A percentile compares a stretch with the other conserved stretches of the same genome.
phyloP scores from a whole-genome alignment of 2,113 vertebrate genomes.

The Ranitomeya variabilis region DNA sequence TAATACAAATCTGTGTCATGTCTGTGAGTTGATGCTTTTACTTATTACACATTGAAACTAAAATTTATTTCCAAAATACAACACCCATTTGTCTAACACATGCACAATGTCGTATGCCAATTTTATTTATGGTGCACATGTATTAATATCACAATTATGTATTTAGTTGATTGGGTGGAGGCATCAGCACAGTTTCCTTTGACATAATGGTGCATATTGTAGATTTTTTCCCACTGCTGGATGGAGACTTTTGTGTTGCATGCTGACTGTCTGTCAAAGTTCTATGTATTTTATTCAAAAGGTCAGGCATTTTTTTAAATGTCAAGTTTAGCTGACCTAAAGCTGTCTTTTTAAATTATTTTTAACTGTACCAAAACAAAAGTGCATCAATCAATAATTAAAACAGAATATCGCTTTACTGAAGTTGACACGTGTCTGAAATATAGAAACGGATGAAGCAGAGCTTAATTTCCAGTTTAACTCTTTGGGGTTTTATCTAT shows the following conservation, averaged over 20 bases:
- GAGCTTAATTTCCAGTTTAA: neutral
- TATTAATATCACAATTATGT: neutral
- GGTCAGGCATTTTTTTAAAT: conserved; percentile 57
- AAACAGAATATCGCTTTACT: conserved; percentile 43
- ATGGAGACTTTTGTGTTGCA: conserved; percentile 55
- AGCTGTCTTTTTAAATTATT: conserved; percentile 58
- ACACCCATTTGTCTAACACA: neutral
- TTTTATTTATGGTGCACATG: no score
- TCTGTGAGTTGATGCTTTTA: neutral
- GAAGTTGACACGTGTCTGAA: conserved; percentile 26
- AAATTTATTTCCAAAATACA: no score
- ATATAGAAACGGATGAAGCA: neutral
- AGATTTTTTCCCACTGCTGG: conserved; percentile 51
- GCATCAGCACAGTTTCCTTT: neutral
- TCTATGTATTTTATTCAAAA: conserved; percentile 60
- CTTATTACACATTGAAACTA: no score
- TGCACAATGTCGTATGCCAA: neutral
- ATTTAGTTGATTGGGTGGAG: neutral
- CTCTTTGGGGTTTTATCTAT: neutral
- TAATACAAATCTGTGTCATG: neutral
- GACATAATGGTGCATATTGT: conserved; percentile 50
- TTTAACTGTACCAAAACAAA: conserved; percentile 56
- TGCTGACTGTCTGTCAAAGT: conserved; percentile 58
- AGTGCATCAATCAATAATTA: conserved; percentile 56
- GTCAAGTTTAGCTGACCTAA: conserved; percentile 55